Conservation (phyloP, 2,888 invertebrate species). For the Synanthedon andrenaeformis region DNA sequence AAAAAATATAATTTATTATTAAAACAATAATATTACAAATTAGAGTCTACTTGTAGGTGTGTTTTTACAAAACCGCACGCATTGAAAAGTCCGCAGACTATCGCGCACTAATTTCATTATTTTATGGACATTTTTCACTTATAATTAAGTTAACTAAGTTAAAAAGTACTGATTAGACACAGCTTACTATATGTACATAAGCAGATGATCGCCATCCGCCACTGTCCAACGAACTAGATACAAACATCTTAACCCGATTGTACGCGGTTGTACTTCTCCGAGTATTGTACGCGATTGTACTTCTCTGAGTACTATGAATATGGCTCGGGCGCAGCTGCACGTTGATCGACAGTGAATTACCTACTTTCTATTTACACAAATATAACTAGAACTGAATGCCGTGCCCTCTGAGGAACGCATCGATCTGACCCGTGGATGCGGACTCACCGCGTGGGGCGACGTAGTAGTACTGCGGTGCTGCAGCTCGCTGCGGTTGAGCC, state of each 20-base stretch:
- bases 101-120: conserved; percentile 27
- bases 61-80: conserved; percentile 34
- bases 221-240: conserved; percentile 29
- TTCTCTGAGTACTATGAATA: conserved; percentile 23
- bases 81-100: conserved; percentile 20
- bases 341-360: conserved; percentile 18
- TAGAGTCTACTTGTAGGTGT: conserved; percentile 32
- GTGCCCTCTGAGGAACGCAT: conserved; percentile 82
- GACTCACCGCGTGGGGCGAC: conserved; percentile 66
- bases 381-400: conserved; percentile 72
- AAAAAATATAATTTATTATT: conserved; percentile 68
- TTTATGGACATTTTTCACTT: conserved; percentile 33
- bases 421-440: conserved; percentile 78
- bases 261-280: conserved; percentile 12
- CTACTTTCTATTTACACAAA: conserved; percentile 31
- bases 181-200: conserved; percentile 45
- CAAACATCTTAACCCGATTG: conserved; percentile 10
- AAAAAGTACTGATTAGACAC: conserved; percentile 60
- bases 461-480: conserved; percentile 69
- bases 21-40: conserved; percentile 62
- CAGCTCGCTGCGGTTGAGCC: conserved; percentile 25
- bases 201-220: conserved; percentile 21
- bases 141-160: conserved; percentile 39
- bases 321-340: conserved; percentile 26
- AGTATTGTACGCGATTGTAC: conserved; percentile 27